Evolutionary conservation across 2,888 invertebrate genomes (phyloP).

Genomic region (Agrotis puta): DNA sequence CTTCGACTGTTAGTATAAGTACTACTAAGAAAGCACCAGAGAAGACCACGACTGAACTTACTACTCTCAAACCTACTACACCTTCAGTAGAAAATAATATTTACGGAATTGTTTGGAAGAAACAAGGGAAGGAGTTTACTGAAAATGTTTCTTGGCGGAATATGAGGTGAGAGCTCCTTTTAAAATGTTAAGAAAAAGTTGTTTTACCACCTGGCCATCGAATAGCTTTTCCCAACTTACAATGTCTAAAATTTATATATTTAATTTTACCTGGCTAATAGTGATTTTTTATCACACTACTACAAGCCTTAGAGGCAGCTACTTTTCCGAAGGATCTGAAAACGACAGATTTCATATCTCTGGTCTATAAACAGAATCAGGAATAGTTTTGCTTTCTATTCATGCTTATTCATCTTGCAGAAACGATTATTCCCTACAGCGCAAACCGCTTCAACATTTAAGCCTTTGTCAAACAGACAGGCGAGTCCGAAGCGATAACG

Average conservation of each 20-base stretch:
- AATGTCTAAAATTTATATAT: too few relatives aligned
- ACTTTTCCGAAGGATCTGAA: neutral
- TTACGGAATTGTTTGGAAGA: slow-evolving; percentile 87
- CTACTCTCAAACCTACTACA: slow-evolving; percentile 76
- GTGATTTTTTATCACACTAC: neutral
- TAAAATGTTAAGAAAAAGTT: neutral
- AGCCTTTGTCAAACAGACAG: too few relatives aligned
- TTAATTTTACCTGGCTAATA: too few relatives aligned
- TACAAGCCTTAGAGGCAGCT: neutral
- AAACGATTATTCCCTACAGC: too few relatives aligned
- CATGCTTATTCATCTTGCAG: too few relatives aligned
- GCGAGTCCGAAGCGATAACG: too few relatives aligned
- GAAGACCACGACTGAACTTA: slow-evolving; percentile 76
- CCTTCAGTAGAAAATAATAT: slow-evolving; percentile 83
- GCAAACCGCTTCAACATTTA: neutral
- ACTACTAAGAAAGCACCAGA: slow-evolving; percentile 79
- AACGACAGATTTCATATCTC: neutral
- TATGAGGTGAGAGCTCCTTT: slow-evolving; percentile 78
- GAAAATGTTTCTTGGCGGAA: slow-evolving; percentile 86
- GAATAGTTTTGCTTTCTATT: too few relatives aligned
- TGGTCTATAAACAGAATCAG: too few relatives aligned
- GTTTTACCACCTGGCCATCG: neutral
- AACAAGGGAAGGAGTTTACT: slow-evolving; percentile 85
- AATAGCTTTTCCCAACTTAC: too few relatives aligned
- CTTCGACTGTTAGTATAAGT: slow-evolving; percentile 87